Evolutionary conservation across 2,888 invertebrate genomes (phyloP), one percentile per base, ranked within the genome.

Genomic region (Tinea trinotella): DNA sequence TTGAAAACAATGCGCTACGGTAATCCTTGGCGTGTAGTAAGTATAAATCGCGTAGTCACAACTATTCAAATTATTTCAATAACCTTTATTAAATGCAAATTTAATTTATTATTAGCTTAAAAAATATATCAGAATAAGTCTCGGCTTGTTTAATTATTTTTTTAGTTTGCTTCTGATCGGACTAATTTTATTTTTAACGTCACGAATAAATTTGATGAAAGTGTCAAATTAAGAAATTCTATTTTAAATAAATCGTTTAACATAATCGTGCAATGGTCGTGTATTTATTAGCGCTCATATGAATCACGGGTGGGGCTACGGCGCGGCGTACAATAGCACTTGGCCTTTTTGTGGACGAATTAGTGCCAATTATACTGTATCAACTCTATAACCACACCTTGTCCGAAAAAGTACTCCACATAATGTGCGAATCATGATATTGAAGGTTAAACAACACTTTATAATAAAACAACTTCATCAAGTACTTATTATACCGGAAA

Each of bases 261-360:
- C 40, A 40, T 13, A 40, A 40, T 7, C 40, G 13, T 40, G 40
- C 40, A 40, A 40, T 40, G 15, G 5, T 40, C 40, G 7, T 40
- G 13, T 40, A 40, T 40, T 40, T 40, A 40, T 40, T 40, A 40
- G 10, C 7, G 30, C 18, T n/a, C 59, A 65, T n/a, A n/a, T 62
- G 61, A 67, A 70, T 64, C 61, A 64, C 68, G 76, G 80, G 78
- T 68, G 79, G 74, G 79, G 79, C 70, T 66, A 55, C 54, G 61
- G 60, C 59, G 62, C 54, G 61, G 60, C 59, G 62, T 60, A 63
- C 65, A 66, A 68, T 69, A 61, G 61, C 61, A 60, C 62, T 65
- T 64, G 52, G 62, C 63, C 64, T 64, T 68, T 72, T 66, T 69
- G 67, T 67, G 64, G 66, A 67, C 61, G 70, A 71, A 70, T 71